A percentile compares a stretch with the other conserved stretches of the same genome.
phyloP scores from a whole-genome alignment of 2,888 invertebrate species.

The Drosophila antonietae region DNA sequence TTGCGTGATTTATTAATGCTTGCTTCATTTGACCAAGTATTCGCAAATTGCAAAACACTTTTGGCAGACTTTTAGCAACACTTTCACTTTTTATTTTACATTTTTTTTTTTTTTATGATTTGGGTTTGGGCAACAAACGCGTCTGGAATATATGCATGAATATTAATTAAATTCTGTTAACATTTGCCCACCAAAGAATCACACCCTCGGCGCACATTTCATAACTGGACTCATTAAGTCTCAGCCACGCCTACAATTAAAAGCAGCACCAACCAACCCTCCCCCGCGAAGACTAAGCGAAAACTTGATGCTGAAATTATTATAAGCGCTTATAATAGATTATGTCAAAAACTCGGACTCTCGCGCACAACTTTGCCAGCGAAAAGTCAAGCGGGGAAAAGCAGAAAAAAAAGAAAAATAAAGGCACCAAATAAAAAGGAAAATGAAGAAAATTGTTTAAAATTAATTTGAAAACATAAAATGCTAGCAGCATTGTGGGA shows the following conservation, averaged over 20 bases:
- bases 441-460: conserved; percentile 41
- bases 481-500: conserved; percentile 17
- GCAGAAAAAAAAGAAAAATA: conserved; percentile 1
- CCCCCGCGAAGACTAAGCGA: not conserved
- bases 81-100: not conserved
- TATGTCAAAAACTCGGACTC: conserved; percentile 55
- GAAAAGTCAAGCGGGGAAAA: conserved; percentile 26
- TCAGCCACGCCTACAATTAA: conserved; percentile 68
- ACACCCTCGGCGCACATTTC: conserved; percentile 40
- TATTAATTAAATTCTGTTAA: conserved; percentile 42
- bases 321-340: conserved; percentile 65
- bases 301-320: conserved; percentile 50
- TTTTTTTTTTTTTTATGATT: not conserved
- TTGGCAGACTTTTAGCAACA: conserved; percentile 15
- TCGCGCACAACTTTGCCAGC: conserved; percentile 36
- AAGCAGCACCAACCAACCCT: conserved; percentile 18
- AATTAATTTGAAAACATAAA: conserved; percentile 68
- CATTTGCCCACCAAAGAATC: conserved; percentile 21
- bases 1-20: conserved; percentile 62
- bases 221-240: conserved; percentile 53
- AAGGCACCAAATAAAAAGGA: conserved; percentile 9
- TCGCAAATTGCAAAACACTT: conserved; percentile 42
- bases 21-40: conserved; percentile 32
- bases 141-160: conserved; percentile 23
- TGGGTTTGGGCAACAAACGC: no score